These are phyloP conservation scores for Paradoxurus hermaphroditus DNA, from an alignment of 2,113 vertebrate genomes.

Conservation along the genomic window DNA sequence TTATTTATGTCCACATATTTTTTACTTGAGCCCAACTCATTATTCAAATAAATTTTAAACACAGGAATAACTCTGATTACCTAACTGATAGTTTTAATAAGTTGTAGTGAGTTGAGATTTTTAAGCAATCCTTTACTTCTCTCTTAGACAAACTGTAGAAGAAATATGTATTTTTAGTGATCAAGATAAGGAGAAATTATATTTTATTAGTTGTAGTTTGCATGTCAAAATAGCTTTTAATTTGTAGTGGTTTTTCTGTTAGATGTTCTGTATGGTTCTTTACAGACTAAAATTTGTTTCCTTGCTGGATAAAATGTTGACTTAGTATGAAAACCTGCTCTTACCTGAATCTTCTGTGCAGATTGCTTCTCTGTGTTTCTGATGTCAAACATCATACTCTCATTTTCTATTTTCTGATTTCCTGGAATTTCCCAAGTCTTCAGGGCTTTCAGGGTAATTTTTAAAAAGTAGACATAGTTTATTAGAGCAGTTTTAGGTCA, in stretches of 20 bases:
- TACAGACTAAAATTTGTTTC: neutral
- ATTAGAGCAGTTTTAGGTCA: neutral
- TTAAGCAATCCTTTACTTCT: neutral
- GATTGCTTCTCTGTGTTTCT: neutral
- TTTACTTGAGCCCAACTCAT: neutral
- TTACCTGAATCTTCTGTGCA: neutral
- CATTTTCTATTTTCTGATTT: neutral
- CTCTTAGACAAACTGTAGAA: neutral
- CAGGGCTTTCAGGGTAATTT: neutral
- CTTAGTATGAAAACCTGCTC: neutral
- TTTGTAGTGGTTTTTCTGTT: neutral
- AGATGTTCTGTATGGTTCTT: neutral
- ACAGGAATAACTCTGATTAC: conserved; percentile 56
- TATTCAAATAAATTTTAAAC: neutral
- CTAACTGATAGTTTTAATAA: conserved; percentile 37
- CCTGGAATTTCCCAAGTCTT: neutral
- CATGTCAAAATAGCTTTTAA: neutral
- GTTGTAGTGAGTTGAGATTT: neutral
- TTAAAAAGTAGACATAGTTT: neutral
- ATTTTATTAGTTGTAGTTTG: neutral
- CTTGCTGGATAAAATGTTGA: neutral
- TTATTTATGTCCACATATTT: neutral
- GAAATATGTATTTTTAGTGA: neutral
- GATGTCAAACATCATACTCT: neutral
- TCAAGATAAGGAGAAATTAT: neutral